Percentiles rank a stretch among this genome's conserved stretches.
Evolutionary conservation across 2,113 vertebrate genomes (phyloP).

Genomic region (Agapornis roseicollis): DNA sequence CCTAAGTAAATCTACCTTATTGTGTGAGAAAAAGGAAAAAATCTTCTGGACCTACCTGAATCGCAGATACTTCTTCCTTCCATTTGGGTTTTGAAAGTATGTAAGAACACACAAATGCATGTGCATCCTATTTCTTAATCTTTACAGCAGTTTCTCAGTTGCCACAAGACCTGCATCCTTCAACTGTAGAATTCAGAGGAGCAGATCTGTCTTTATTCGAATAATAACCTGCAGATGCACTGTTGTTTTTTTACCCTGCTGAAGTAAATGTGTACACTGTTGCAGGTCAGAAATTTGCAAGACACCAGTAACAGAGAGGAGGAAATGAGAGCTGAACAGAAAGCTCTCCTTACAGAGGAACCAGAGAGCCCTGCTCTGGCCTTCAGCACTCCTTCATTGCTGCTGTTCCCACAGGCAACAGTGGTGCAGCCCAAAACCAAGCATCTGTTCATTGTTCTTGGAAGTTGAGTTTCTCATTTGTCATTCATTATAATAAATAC

Average conservation of each 20-base stretch:
- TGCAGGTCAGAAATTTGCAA: background rate
- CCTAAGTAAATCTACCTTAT: conserved; percentile 65
- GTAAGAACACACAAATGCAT: background rate
- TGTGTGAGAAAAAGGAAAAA: conserved; percentile 4
- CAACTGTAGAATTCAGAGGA: background rate
- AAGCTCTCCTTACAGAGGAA: background rate
- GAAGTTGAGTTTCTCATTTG: background rate
- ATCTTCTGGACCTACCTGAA: conserved; percentile 54
- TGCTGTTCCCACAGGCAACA: background rate
- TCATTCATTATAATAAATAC: background rate
- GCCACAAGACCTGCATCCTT: background rate
- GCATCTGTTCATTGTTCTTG: background rate
- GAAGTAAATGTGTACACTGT: background rate
- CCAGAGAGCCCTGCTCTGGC: background rate
- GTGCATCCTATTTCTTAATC: background rate
- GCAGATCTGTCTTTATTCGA: background rate
- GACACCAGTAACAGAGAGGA: background rate
- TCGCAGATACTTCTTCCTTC: conserved; percentile 23
- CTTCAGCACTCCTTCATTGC: background rate
- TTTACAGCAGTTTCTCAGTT: background rate
- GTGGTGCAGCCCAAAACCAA: background rate
- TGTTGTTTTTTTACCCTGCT: background rate
- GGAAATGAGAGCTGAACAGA: background rate
- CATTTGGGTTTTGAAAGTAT: background rate
- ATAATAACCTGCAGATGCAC: background rate